Base-by-base conservation (phyloP, 2,888 invertebrate genomes). In the Mythimna albipuncta region DNA sequence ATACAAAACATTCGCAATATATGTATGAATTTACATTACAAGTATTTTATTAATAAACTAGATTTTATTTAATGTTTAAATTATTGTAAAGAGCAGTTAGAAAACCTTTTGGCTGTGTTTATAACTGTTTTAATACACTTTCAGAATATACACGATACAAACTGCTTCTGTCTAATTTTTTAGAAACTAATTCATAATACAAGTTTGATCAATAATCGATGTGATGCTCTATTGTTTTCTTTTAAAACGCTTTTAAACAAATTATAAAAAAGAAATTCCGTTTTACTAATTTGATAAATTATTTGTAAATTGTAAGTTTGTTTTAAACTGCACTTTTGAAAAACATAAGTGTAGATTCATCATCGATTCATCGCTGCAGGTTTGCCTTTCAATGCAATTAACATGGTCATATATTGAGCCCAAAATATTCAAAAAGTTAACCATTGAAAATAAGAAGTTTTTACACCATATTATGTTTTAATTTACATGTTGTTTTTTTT, bases 1-100 rank as follows among this genome's bases (percentile, higher is more conserved):
- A 74, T 77, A 75, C 76, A 81, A 82, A 68, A 77, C 69, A 81
- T 70, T 68, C 54, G 54, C 52, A 41, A 64, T 71, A 55, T 35
- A 64, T 21, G 26, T 7, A 50, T 50, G 13, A 61, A n/a, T 59
- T 59, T 26, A 47, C 62, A 54, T n/a, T 32, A 55, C 16, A 55
- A n/a, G 2, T 41, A 19, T 59, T 74, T 41, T 47, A 47, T 58
- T 73, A 50, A 74, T 74, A 52, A 11, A 58, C 19, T 52, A 44
- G 19, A n/a, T 52, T 68, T 32, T 13, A 32, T 41, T 65, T 55
- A 6, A 19, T 66, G 13, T 55, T 44, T 2, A 66, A 52, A 55
- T 13, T 21, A 55, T 54, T 69, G 7, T n/a, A 16, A 11, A 16
- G 9, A 10, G 38, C 41, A 16, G 10, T n/a, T 41, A 26, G 13